These are phyloP conservation scores for Diadumene lineata DNA, from an alignment of 92 coral and sea anemone genomes.

Conservation along the genomic window DNA sequence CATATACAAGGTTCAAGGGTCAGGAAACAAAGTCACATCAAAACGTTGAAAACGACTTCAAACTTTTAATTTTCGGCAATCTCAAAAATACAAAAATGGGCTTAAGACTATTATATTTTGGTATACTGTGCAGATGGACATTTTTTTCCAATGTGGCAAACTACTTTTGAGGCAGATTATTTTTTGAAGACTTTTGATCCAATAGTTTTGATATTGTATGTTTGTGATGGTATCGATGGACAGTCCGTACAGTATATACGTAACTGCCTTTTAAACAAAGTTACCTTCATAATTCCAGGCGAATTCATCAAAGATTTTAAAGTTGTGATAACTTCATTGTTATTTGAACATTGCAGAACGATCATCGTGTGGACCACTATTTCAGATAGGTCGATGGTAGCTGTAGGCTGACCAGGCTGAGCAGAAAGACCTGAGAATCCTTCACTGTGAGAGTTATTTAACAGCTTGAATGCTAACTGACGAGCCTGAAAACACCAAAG, in stretches of 20 bases:
- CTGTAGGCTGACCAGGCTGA: conserved; percentile 47
- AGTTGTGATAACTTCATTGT: conserved; percentile 52
- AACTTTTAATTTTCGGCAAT: neutral
- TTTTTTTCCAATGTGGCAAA: neutral
- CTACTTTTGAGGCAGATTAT: neutral
- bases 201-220: neutral
- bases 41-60: too few relatives aligned
- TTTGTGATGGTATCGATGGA: neutral
- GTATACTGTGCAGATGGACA: neutral
- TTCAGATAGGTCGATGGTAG: conserved; percentile 58
- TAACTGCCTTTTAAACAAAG: neutral
- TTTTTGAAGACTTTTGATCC: neutral
- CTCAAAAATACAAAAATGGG: neutral
- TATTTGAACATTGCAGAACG: conserved; percentile 53
- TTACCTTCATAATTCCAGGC: conserved; percentile 68
- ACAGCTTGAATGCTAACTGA: conserved; percentile 57
- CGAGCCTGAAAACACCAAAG: conserved; percentile 30
- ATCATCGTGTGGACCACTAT: conserved; percentile 63
- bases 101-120: neutral
- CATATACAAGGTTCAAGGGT: neutral
- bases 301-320: conserved; percentile 56
- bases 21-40: too few relatives aligned
- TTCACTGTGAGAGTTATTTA: conserved; percentile 61
- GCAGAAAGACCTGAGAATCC: conserved; percentile 50
- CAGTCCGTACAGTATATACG: neutral